These are phyloP conservation scores for Strigamia transsilvanica DNA, from an alignment of 2,888 invertebrate genomes.

Conservation along the genomic window DNA sequence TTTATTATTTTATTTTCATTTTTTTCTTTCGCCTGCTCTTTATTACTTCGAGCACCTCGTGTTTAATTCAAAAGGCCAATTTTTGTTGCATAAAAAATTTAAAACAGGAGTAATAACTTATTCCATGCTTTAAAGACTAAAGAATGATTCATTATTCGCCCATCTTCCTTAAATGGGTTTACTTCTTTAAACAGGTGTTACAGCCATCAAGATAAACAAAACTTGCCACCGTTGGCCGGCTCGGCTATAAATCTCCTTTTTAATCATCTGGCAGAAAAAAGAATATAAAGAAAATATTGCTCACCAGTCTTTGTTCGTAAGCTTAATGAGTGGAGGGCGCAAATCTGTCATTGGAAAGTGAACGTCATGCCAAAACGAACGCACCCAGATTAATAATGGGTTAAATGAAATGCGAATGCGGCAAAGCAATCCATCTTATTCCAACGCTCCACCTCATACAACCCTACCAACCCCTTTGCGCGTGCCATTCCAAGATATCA, in stretches of 20 bases:
- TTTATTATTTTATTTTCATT: background rate
- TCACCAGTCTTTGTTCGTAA: slow-evolving; percentile 31
- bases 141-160: slow-evolving; percentile 11
- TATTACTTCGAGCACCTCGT: background rate
- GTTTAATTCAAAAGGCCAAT: background rate
- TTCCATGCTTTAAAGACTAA: background rate
- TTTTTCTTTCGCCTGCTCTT: background rate
- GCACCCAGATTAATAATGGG: slow-evolving; percentile 49
- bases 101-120: background rate
- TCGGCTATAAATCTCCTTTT: slow-evolving; percentile 28
- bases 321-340: slow-evolving; percentile 26
- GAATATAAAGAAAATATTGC: slow-evolving; percentile 24
- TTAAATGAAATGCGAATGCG: slow-evolving; percentile 48
- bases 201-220: background rate
- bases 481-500: slow-evolving; percentile 48
- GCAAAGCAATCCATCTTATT: slow-evolving; percentile 40
- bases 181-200: slow-evolving; percentile 1
- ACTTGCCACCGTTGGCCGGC: slow-evolving; percentile 21
- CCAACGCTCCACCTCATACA: slow-evolving; percentile 43
- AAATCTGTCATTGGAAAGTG: slow-evolving; percentile 43
- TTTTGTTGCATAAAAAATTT: slow-evolving; percentile 3
- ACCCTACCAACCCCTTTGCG: slow-evolving; percentile 23
- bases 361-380: slow-evolving; percentile 45
- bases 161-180: background rate
- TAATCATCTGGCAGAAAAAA: slow-evolving; percentile 19